Conservation (phyloP, 2,113 vertebrate species). For the Etia nguti region DNA sequence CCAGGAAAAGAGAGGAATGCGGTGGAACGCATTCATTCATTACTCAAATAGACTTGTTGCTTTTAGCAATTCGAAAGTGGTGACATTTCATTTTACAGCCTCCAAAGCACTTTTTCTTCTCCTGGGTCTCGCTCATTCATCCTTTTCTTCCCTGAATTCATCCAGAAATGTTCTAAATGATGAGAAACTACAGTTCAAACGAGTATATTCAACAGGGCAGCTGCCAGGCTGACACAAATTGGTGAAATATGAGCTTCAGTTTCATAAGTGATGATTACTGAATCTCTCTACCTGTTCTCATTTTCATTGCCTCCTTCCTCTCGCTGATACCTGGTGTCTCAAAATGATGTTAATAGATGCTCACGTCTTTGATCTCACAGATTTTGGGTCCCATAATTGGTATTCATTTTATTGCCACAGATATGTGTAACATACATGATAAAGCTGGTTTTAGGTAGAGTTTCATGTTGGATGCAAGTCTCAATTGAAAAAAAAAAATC, state of each 20-base stretch:
- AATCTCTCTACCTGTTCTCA: neutral
- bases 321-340: neutral
- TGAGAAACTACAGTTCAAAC: neutral
- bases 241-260: neutral
- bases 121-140: conserved; percentile 12
- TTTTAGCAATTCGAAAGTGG: conserved; percentile 31
- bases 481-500: neutral
- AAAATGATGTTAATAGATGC: neutral
- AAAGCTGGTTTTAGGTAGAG: neutral
- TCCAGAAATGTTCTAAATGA: conserved; percentile 10
- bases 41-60: conserved; percentile 57
- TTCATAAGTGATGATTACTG: conserved; percentile 4
- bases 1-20: conserved; percentile 1
- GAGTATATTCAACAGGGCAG: conserved; percentile 20
- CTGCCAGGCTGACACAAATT: neutral
- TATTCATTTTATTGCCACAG: neutral
- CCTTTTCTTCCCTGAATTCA: neutral
- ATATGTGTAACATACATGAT: neutral
- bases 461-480: neutral
- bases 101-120: conserved; percentile 1
- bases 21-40: conserved; percentile 32
- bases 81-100: conserved; percentile 49
- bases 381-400: neutral
- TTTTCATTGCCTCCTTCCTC: neutral
- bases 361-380: neutral